These are phyloP conservation scores for Lasioglossum vierecki DNA, from an alignment of 2,888 invertebrate genomes.

Conservation along the genomic window DNA sequence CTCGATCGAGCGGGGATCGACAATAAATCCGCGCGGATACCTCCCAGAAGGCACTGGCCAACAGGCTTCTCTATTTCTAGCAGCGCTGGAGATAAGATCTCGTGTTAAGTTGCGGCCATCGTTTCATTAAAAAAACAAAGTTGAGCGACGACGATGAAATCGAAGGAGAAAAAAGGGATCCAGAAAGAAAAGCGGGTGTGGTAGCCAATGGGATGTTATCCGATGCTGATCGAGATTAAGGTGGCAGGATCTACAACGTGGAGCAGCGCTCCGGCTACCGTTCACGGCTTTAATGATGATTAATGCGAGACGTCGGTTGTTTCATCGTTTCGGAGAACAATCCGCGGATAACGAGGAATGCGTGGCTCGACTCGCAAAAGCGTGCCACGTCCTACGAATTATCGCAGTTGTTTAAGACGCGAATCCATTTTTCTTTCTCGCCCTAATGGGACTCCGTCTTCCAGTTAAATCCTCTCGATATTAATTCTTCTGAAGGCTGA, in stretches of 20 bases:
- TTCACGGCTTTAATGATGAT: slow-evolving; percentile 62
- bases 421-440: too few species aligned
- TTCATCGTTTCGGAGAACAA: slow-evolving; percentile 55
- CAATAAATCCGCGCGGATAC: background rate
- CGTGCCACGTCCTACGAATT: slow-evolving; percentile 14
- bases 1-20: background rate
- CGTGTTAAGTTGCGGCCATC: background rate
- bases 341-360: slow-evolving; percentile 49
- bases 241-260: slow-evolving; percentile 54
- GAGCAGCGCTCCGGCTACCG: slow-evolving; percentile 50
- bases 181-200: background rate
- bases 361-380: slow-evolving; percentile 17
- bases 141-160: background rate
- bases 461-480: too few species aligned
- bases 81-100: background rate
- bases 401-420: slow-evolving; percentile 1
- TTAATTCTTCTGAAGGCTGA: too few species aligned
- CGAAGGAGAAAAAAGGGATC: background rate
- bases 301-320: slow-evolving; percentile 51
- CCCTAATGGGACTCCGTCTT: too few species aligned
- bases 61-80: background rate
- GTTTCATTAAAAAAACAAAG: background rate
- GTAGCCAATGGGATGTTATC: slow-evolving; percentile 62
- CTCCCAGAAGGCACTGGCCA: background rate
- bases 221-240: slow-evolving; percentile 67